phyloP scores from a whole-genome alignment of 2,113 vertebrate genomes.

The Tragulus kanchil region DNA sequence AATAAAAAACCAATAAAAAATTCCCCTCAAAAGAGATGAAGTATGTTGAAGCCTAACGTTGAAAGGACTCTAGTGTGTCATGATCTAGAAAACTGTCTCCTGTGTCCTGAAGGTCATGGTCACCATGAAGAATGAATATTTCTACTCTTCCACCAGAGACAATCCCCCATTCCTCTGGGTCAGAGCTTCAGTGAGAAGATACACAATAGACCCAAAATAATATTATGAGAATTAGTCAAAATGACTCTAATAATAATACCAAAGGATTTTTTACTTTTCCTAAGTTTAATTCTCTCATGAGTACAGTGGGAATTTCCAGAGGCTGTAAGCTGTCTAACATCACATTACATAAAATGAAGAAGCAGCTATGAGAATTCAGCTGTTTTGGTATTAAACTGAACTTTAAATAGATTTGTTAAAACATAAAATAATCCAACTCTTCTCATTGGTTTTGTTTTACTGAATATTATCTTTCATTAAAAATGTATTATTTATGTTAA shows the following conservation, averaged over 20 bases:
- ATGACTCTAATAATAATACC: background rate
- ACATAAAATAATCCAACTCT: background rate
- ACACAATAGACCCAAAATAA: background rate
- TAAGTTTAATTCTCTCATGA: background rate
- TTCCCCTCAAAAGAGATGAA: background rate
- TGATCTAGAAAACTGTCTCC: background rate
- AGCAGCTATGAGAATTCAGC: background rate
- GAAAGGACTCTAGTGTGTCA: background rate
- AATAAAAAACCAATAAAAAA: too few relatives aligned
- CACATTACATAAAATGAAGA: background rate
- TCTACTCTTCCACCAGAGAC: background rate
- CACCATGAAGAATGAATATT: background rate
- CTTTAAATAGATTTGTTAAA: slow-evolving; percentile 30
- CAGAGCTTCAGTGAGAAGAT: background rate
- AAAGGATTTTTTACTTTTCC: background rate
- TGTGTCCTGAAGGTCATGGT: background rate
- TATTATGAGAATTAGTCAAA: background rate
- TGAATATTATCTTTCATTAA: background rate
- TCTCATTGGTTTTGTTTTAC: background rate
- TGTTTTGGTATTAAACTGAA: background rate
- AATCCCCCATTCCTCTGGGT: background rate
- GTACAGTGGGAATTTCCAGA: background rate
- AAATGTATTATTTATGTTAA: background rate
- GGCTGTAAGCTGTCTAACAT: background rate
- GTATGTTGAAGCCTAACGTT: background rate